Evolutionary conservation across 2,797 vertebrate species (phyloP), one percentile per base, ranked within the genome.

Genomic region (Xiphorhynchus erythropygius): DNA sequence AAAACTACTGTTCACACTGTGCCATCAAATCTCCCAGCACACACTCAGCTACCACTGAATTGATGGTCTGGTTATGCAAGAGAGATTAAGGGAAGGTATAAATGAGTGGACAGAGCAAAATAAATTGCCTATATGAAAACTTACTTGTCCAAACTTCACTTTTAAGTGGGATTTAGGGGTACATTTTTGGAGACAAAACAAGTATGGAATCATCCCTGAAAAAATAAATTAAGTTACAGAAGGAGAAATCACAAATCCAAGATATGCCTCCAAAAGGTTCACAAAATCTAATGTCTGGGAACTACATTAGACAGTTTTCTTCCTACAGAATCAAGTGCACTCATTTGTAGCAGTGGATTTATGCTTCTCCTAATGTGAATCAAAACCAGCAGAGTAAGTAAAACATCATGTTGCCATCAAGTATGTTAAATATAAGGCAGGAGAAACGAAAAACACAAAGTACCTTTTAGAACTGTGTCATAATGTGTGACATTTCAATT

Each of bases 11-110:
- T 42, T 74, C 89, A 94, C 52, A 77, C 9, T 47, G 35, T 73
- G 86, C 63, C 88, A 96, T 94, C 77, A 60, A 84, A 90, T 87
- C 67, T 80, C 47, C 85, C 86, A 69, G 86, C 91, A 88, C 19
- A 56, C 55, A 63, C 10, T 91, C 82, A 94, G 85, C 22, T 76
- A 91, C 47, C 65, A 86, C 64, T 32, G 39, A 88, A 63, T 3
- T 65, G 73, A 94, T 84, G 57, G 70, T 90, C 74, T 95, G 90
- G 83, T 90, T 94, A 94, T 69, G 85, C 83, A 97, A 95, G 85
- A 93, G 59, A 94, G 86, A 95, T 93, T 94, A 94, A 84, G 47
- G 28, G 17, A 90, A 90, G 77, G 76, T 76, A 94, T 55, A 90
- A 94, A 91, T 41, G 47, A 81, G 55, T 2, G 0, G 62, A 89